Base-by-base conservation (phyloP, 2,113 vertebrate species). In the Potamarius usumacintae region DNA sequence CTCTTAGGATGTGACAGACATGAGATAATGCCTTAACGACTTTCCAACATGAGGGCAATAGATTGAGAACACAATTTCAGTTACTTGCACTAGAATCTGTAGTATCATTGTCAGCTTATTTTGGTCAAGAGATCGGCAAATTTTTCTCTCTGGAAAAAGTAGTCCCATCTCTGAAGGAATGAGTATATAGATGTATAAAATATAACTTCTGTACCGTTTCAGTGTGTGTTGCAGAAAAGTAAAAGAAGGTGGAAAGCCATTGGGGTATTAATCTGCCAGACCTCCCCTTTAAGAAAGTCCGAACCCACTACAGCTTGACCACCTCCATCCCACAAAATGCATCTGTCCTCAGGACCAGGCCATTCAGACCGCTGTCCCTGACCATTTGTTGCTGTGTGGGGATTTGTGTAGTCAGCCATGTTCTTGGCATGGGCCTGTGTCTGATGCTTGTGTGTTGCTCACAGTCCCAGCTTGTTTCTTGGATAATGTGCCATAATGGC, bases 291-390 rank as follows among this genome's bases (percentile, higher is more conserved):
- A 30, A 60, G 25, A 20, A 42, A 81, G 22, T 71, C n/a, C 0
- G 60, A 50, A 82, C 52, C 55, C n/a, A n/a, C 82, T 63, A 74
- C 48, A 15, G 7, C 22, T 60, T 62, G 79, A 72, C 22, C 34
- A 25, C 34, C 25, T 74, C 86, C 67, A 62, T 60, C 86, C 79
- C 79, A 67, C 79, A 82, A 27, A 87, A 63, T 87, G 53, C 85
- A 83, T 80, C 85, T 86, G 85, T 86, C 50, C 34, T 52, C 42
- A 74, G 79, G 42, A 30, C 10, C 17, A 22, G 6, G 48, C 14
- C 53, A 52, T 11, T 22, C 53, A 82, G 55, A 30, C 67, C 2
- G 11, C 53, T 87, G 53, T 72, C 82, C 63, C 15, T 82, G 55
- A 52, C 34, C 65, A 74, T 74, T 74, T 86, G 63, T 60, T 69